Evolutionary conservation across 1,140 invertebrate genomes (phyloP).

Genomic region (Campoletis sonorensis): DNA sequence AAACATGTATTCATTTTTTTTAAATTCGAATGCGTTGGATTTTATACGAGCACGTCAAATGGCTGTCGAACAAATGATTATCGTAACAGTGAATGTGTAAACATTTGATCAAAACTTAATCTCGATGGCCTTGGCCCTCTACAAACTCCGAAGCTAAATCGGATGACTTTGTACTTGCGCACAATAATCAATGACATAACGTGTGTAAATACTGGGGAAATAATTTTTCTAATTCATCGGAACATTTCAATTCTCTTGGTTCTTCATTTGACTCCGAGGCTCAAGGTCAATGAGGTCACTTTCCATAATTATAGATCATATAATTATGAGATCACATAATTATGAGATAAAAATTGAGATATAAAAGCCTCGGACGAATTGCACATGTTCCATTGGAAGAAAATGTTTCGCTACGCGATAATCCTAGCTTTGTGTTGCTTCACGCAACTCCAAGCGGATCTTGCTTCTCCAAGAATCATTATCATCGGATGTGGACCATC

Average conservation of each 20-base stretch:
- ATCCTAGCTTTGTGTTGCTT: constrained; percentile 3
- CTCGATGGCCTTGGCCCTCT: background rate
- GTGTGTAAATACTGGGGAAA: background rate
- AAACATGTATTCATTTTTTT: too few relatives aligned
- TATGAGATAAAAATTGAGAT: background rate
- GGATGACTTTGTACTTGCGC: background rate
- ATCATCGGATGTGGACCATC: constrained; percentile 33
- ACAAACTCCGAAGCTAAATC: background rate
- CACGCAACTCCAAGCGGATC: background rate
- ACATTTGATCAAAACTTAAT: background rate
- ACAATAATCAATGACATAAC: background rate
- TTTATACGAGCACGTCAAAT: background rate
- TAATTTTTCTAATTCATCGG: too few relatives aligned
- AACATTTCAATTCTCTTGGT: background rate
- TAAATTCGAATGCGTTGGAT: too few relatives aligned
- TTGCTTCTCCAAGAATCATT: constrained; percentile 2
- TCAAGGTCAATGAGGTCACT: background rate
- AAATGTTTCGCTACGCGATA: constrained; percentile 9
- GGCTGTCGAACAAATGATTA: background rate
- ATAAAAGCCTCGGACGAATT: background rate
- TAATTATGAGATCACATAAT: background rate
- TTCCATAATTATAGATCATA: background rate
- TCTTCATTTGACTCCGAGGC: background rate
- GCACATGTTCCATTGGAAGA: background rate
- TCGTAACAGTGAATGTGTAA: background rate